Evolutionary conservation across 2,888 invertebrate species (phyloP).

Genomic region (Catocala fraxini): DNA sequence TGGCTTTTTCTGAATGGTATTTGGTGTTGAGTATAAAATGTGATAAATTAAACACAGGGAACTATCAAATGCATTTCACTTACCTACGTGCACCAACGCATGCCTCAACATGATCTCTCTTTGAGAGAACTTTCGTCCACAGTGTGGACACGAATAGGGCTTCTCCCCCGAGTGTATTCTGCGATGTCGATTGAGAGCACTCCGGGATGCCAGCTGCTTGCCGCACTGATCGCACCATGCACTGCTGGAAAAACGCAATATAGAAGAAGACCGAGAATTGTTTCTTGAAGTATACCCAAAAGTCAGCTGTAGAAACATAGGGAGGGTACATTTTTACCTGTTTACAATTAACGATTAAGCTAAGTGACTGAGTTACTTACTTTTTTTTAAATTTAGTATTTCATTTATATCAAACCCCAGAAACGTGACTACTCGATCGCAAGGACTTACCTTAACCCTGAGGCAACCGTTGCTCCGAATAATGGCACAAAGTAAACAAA

Average conservation of each 20-base stretch:
- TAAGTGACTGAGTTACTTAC: too few species aligned
- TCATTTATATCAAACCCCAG: too few species aligned
- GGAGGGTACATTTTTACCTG: not conserved
- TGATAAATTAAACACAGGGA: too few species aligned
- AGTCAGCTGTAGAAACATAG: too few species aligned
- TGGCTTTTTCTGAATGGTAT: too few species aligned
- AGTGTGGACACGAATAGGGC: conserved; percentile 66
- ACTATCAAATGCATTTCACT: not conserved
- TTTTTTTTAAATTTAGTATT: too few species aligned
- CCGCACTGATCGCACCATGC: conserved; percentile 89
- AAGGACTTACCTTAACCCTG: too few species aligned
- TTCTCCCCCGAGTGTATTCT: conserved; percentile 90
- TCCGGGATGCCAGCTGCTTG: conserved; percentile 90
- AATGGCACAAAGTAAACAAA: too few species aligned
- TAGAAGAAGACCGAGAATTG: not conserved
- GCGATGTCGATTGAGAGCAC: conserved; percentile 90
- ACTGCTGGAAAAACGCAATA: conserved; percentile 73
- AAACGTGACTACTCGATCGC: too few species aligned
- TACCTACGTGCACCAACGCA: conserved; percentile 76
- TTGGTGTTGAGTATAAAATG: too few species aligned
- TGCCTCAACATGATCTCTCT: conserved; percentile 90
- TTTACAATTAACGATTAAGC: too few species aligned
- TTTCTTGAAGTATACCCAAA: conserved; percentile 4
- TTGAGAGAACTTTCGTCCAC: conserved; percentile 89
- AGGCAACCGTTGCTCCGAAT: too few species aligned